Evolutionary conservation across 2,797 vertebrate genomes (phyloP).

Genomic region (Galagoides demidoff): DNA sequence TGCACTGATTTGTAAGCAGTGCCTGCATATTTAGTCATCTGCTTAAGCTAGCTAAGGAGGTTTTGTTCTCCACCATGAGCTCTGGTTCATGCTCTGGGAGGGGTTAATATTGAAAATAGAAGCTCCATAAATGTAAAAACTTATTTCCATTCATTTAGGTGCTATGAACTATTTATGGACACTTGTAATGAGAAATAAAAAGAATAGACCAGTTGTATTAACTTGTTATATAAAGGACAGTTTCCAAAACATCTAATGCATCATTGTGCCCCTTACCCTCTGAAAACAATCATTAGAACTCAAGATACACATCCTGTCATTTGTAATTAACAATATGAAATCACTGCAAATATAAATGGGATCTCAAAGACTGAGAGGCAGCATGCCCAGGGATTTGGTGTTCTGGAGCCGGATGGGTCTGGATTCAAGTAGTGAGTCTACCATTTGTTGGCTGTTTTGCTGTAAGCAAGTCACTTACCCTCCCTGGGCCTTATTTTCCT

Average conservation of each 20-base stretch:
- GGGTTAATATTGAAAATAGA: background rate
- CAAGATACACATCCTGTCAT: background rate
- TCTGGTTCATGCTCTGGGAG: background rate
- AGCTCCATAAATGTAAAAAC: background rate
- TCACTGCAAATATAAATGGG: background rate
- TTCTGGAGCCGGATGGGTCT: background rate
- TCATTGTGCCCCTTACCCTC: background rate
- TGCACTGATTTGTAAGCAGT: background rate
- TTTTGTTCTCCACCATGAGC: background rate
- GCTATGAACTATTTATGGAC: background rate
- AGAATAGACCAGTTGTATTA: background rate
- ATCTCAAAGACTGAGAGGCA: background rate
- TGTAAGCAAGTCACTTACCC: background rate
- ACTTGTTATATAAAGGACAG: background rate
- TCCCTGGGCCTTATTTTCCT: background rate
- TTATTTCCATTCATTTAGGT: background rate
- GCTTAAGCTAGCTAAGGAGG: background rate
- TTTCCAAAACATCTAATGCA: background rate
- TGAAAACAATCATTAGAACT: constrained; percentile 6
- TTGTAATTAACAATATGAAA: background rate
- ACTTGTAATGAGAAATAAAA: background rate
- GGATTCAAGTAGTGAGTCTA: background rate
- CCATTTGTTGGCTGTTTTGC: background rate
- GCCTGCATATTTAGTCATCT: background rate
- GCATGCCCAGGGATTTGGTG: background rate